Evolutionary conservation across 2,113 vertebrate genomes (phyloP).

Genomic region (Murina feae): DNA sequence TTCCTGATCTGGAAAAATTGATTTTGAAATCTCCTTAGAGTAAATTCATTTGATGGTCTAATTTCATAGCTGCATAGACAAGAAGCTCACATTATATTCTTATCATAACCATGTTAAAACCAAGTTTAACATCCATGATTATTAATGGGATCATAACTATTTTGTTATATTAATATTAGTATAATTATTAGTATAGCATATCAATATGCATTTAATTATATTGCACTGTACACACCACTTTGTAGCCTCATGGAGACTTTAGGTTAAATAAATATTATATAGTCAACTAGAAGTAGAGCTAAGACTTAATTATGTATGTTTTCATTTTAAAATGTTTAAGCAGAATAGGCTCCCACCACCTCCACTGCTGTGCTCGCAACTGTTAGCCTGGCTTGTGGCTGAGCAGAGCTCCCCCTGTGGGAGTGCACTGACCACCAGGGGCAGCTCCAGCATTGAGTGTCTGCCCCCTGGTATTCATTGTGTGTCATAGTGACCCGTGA

Average conservation of each 20-base stretch:
- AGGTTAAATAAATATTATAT: not conserved
- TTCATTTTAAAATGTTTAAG: not conserved
- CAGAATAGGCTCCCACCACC: too few relatives aligned
- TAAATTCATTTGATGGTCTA: not conserved
- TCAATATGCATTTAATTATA: not conserved
- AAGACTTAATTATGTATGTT: not conserved
- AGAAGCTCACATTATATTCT: not conserved
- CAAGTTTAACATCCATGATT: not conserved
- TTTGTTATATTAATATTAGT: not conserved
- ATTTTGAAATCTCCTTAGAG: slow-evolving; percentile 1
- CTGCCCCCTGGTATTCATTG: too few relatives aligned
- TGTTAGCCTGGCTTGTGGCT: too few relatives aligned
- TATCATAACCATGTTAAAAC: not conserved
- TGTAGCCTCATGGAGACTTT: not conserved
- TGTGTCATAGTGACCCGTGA: too few relatives aligned
- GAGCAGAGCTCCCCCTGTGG: too few relatives aligned
- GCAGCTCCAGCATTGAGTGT: too few relatives aligned
- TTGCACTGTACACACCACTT: not conserved
- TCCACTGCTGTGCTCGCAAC: too few relatives aligned
- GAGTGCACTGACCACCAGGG: too few relatives aligned
- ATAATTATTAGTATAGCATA: not conserved
- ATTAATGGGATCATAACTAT: not conserved
- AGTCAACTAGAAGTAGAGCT: not conserved
- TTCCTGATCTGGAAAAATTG: not conserved
- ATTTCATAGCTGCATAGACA: not conserved